Evolutionary conservation across 2,113 vertebrate species (phyloP).

Genomic region (Microcebus tavaratra): DNA sequence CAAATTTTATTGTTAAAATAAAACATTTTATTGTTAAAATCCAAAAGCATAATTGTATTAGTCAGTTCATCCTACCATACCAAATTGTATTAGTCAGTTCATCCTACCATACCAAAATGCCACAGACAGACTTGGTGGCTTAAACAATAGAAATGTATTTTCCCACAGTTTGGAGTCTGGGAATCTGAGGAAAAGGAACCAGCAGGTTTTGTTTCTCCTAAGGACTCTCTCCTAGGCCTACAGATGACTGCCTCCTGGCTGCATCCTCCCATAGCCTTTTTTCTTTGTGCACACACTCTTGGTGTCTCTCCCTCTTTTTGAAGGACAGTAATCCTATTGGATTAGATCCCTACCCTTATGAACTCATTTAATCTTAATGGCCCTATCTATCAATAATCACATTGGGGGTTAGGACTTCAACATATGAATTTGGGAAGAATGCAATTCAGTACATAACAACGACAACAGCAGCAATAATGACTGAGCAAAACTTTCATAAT

Average conservation of each 20-base stretch:
- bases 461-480: not conserved
- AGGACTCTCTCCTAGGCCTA: not conserved
- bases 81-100: not conserved
- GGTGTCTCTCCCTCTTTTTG: not conserved
- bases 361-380: not conserved
- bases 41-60: not conserved
- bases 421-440: not conserved
- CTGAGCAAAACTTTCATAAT: not conserved
- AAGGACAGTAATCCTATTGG: no score
- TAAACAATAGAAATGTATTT: not conserved
- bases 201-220: not conserved
- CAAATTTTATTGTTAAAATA: not conserved
- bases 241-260: not conserved
- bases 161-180: not conserved
- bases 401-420: not conserved
- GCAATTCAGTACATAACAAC: not conserved
- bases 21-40: not conserved
- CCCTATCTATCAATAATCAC: not conserved
- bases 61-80: not conserved
- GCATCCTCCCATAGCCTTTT: not conserved
- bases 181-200: not conserved
- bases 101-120: not conserved
- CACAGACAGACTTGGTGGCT: not conserved
- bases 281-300: not conserved
- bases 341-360: not conserved